Evolutionary conservation across 2,888 invertebrate genomes (phyloP).

Genomic region (Lobophora halterata): DNA sequence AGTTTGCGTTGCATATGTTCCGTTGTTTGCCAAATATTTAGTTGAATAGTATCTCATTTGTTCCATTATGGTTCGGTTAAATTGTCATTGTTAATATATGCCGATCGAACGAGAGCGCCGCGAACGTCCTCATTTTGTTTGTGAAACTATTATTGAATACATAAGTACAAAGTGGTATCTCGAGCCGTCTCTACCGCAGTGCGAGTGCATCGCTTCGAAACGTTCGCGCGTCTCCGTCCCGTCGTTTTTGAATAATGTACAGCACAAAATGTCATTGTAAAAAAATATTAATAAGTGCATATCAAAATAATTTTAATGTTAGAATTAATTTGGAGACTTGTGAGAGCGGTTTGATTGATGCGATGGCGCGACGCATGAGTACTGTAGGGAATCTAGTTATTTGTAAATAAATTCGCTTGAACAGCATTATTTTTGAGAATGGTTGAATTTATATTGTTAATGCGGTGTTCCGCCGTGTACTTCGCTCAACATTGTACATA

Average conservation of each 20-base stretch:
- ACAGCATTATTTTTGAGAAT: slow-evolving; percentile 20
- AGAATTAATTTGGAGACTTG: slow-evolving; percentile 63
- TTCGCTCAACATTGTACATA: slow-evolving; percentile 4
- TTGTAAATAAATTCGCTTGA: slow-evolving; percentile 27
- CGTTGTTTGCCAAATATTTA: slow-evolving; percentile 74
- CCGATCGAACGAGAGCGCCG: slow-evolving; percentile 45
- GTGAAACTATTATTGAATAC: slow-evolving; percentile 36
- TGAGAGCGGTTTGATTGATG: slow-evolving; percentile 44
- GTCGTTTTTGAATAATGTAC: slow-evolving; percentile 60
- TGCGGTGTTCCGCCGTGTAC: slow-evolving; percentile 15
- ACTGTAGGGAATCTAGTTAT: slow-evolving; percentile 30
- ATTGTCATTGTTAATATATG: slow-evolving; percentile 66
- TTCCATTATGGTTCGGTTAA: slow-evolving; percentile 54
- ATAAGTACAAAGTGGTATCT: slow-evolving; percentile 58
- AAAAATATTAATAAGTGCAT: slow-evolving; percentile 75
- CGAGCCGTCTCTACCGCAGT: slow-evolving; percentile 40
- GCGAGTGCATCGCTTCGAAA: slow-evolving; percentile 39
- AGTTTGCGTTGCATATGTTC: slow-evolving; percentile 53
- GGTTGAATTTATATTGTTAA: slow-evolving; percentile 10
- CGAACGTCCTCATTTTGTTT: slow-evolving; percentile 41
- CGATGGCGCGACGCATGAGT: slow-evolving; percentile 29
- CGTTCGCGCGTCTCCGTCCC: slow-evolving; percentile 40
- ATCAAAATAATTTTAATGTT: slow-evolving; percentile 76
- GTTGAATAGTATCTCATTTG: slow-evolving; percentile 56
- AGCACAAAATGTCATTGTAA: slow-evolving; percentile 77